Evolutionary conservation across 2,888 invertebrate species (phyloP).

Genomic region (Xiphydria camelus): DNA sequence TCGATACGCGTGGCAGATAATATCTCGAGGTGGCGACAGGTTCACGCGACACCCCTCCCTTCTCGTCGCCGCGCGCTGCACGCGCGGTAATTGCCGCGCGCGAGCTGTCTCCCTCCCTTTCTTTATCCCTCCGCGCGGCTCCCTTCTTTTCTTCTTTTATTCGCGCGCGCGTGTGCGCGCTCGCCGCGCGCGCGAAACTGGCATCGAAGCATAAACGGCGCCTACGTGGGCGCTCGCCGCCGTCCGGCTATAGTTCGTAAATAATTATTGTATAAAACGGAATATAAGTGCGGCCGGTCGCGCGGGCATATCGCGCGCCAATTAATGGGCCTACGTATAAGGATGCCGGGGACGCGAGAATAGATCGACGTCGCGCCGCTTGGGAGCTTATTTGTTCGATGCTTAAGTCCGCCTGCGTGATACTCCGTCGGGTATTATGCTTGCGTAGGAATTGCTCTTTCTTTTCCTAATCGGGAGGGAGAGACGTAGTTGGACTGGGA

Average conservation of each 20-base stretch:
- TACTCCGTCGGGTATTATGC: no score
- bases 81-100: constrained; percentile 16
- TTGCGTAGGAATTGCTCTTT: no score
- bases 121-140: constrained; percentile 2
- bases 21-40: constrained; percentile 2
- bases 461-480: no score
- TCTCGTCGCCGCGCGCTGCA: constrained; percentile 8
- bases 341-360: background rate
- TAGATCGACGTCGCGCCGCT: background rate
- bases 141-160: constrained; percentile 4
- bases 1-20: no score
- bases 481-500: no score
- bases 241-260: constrained; percentile 20
- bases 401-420: no score
- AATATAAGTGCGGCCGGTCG: constrained; percentile 29
- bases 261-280: constrained; percentile 43
- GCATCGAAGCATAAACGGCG: constrained; percentile 41
- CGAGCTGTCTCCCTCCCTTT: constrained; percentile 2
- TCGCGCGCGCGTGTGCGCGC: constrained; percentile 7
- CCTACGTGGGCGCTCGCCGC: constrained; percentile 41
- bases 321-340: no score
- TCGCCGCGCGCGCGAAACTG: constrained; percentile 23
- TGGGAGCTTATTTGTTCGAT: no score
- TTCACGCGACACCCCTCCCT: constrained; percentile 9
- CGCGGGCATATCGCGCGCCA: constrained; percentile 29